phyloP scores from a whole-genome alignment of 2,797 vertebrate species.

The Peromyscus melanophrys region DNA sequence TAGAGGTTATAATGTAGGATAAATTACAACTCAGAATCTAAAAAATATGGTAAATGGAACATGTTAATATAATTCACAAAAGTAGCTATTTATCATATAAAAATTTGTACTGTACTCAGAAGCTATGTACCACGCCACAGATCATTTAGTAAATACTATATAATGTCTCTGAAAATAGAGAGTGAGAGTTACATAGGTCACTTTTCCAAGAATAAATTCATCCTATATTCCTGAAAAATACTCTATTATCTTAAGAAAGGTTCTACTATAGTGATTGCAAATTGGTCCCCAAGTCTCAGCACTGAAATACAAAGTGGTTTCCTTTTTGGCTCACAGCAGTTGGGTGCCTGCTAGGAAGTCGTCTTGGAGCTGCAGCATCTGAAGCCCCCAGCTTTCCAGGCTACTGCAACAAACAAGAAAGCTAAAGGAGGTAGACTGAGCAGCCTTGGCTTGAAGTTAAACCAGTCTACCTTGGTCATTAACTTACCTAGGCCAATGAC shows the following conservation, averaged over 20 bases:
- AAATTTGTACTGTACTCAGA: background rate
- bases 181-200: background rate
- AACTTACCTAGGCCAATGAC: background rate
- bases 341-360: background rate
- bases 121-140: background rate
- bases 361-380: background rate
- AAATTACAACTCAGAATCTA: background rate
- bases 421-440: background rate
- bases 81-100: background rate
- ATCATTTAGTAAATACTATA: slow-evolving; percentile 25
- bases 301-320: background rate
- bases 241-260: background rate
- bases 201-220: background rate
- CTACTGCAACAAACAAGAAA: background rate
- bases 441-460: background rate
- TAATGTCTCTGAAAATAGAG: background rate
- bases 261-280: background rate
- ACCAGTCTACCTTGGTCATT: background rate
- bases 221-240: background rate
- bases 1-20: background rate
- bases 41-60: background rate
- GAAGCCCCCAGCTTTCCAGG: background rate
- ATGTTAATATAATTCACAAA: background rate
- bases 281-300: background rate
- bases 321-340: background rate